phyloP scores from a whole-genome alignment of 2,113 vertebrate genomes.

The Potamarius usumacintae region DNA sequence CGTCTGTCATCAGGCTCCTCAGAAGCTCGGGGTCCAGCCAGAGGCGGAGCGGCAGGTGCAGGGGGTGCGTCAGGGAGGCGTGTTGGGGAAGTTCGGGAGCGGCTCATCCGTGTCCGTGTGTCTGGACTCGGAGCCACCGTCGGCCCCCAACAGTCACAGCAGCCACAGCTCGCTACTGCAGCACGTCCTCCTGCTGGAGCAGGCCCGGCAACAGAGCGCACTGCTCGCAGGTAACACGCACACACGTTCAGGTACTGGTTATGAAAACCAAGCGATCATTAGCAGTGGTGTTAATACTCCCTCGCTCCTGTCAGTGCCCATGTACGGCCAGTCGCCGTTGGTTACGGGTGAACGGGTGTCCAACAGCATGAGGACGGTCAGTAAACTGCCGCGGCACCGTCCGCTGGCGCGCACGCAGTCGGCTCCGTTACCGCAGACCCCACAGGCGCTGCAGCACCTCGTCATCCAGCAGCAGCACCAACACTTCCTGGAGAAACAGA shows the following conservation, averaged over 20 bases:
- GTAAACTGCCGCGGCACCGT: slow-evolving; percentile 86
- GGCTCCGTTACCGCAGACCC: slow-evolving; percentile 88
- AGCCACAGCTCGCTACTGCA: slow-evolving; percentile 86
- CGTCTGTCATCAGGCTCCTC: slow-evolving; percentile 71
- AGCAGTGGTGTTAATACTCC: background rate
- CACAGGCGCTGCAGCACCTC: slow-evolving; percentile 91
- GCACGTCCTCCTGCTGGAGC: slow-evolving; percentile 90
- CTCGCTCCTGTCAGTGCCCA: slow-evolving; percentile 73
- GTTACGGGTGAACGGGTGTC: slow-evolving; percentile 85
- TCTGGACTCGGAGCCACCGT: slow-evolving; percentile 74
- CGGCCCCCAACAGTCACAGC: slow-evolving; percentile 67
- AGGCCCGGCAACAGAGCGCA: slow-evolving; percentile 90
- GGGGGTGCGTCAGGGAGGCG: slow-evolving; percentile 80
- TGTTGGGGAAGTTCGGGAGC: slow-evolving; percentile 88
- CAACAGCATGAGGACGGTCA: slow-evolving; percentile 77
- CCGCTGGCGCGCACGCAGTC: slow-evolving; percentile 91
- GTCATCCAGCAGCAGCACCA: slow-evolving; percentile 91
- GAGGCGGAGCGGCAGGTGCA: slow-evolving; percentile 87
- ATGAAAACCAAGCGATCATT: background rate
- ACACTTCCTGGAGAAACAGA: slow-evolving; percentile 90
- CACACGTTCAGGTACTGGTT: slow-evolving; percentile 23
- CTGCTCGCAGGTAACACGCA: slow-evolving; percentile 81
- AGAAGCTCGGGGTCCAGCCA: slow-evolving; percentile 83
- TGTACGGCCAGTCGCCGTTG: slow-evolving; percentile 90
- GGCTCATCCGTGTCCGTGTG: slow-evolving; percentile 86